Evolutionary conservation across 2,888 invertebrate species (phyloP).

Genomic region (Fragum whitleyi): DNA sequence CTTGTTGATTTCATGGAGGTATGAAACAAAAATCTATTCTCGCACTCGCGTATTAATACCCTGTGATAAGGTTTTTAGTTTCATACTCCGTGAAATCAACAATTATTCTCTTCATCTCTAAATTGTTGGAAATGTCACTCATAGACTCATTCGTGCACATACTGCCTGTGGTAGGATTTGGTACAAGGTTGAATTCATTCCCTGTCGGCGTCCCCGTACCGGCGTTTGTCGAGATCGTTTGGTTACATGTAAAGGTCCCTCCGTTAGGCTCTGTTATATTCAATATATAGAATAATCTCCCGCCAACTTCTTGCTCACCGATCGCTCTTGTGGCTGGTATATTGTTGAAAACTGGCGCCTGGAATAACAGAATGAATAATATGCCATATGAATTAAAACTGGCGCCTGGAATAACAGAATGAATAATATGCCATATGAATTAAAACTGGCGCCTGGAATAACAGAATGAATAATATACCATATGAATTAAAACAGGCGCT

Average conservation of each 20-base stretch:
- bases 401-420: conserved; percentile 27
- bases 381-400: background rate
- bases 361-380: background rate
- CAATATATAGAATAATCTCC: conserved; percentile 21
- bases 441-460: conserved; percentile 33
- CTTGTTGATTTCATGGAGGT: too few relatives aligned
- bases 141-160: too few relatives aligned
- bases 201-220: background rate
- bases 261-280: conserved; percentile 30
- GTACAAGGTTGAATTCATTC: conserved; percentile 22
- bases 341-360: conserved; percentile 30
- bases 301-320: conserved; percentile 31
- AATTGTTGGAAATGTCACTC: too few relatives aligned
- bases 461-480: background rate
- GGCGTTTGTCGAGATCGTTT: conserved; percentile 14
- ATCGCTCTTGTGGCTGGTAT: conserved; percentile 16
- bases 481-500: conserved; percentile 24
- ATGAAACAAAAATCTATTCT: too few relatives aligned
- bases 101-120: too few relatives aligned
- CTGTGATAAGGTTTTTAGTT: too few relatives aligned
- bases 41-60: too few relatives aligned
- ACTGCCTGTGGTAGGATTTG: conserved; percentile 28
- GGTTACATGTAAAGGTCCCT: conserved; percentile 29
- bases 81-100: too few relatives aligned
- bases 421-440: background rate